Evolutionary conservation across 2,797 vertebrate genomes (phyloP), one percentile per base, ranked within the genome.

Genomic region (Leucoraja ocellata): DNA sequence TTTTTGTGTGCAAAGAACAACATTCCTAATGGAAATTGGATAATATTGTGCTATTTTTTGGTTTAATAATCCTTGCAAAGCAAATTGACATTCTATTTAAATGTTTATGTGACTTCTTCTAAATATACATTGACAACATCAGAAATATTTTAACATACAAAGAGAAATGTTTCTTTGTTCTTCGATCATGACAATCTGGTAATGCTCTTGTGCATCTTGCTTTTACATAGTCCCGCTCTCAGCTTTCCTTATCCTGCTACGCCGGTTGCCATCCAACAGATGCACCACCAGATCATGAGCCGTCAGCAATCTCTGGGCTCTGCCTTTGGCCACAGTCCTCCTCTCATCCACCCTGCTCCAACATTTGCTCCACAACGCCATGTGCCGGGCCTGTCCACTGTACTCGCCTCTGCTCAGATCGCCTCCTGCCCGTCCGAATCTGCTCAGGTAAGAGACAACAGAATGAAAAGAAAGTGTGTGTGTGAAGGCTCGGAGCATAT

Each of bases 171-270:
- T 65, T 90, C 21, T 91, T 91, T 74, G 71, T 74, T 91, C 32
- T 54, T 74, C 25, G 5, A 54, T 14, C 65, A 23, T 73, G 32
- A 5, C 32, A 21, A 25, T 65, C 39, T 2, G 18, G 23, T 92
- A 92, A 76, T 74, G 10, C 71, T 92, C 0, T 92, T 76, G 23
- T 46, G 13, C 76, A 28, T 63, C 71, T 76, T 46, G 39, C 73
- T 74, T 76, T 39, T 76, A n/a, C 73, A 94, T 96, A 99, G 98
- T 95, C 98, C 98, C 3, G 97, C 97, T 18, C 94, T 99, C 95
- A 99, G 98, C 95, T 99, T 99, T 94, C 97, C 98, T 93, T 99
- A 99, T 95, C 98, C 98, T 94, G 97, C 99, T 0, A 98, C 98
- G 28, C 98, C 98, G 0, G 98, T 99, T 94, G 98, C 99, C 73